Evolutionary conservation across 2,113 vertebrate genomes (phyloP), one percentile per base, ranked within the genome.

Genomic region (Nycticryphes semicollaris): DNA sequence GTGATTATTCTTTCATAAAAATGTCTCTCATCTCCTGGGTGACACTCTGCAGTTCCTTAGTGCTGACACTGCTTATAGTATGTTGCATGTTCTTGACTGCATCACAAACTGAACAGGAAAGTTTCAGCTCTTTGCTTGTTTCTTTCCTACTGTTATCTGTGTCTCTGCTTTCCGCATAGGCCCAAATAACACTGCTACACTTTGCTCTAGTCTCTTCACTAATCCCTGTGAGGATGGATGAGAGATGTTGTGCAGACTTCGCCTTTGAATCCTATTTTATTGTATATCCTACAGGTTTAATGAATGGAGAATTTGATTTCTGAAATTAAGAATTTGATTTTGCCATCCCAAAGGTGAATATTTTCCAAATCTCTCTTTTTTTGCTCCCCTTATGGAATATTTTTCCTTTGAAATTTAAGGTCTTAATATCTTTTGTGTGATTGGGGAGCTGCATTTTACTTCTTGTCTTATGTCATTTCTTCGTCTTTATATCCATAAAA

Each of bases 241-340:
- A 74, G 15, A 48, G 10, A 28, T 37, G 9, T n/a, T 53, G 41
- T 75, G 35, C 37, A 54, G 23, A 37, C 12, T 60, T 84, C 51
- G 78, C 31, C 60, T 87, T 72, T 56, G 43, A 84, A 39, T 72
- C 19, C 8, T 48, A 4, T 60, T 41, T 14, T 73, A 1, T 64
- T 87, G 41, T 64, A 10, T 43, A 68, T 87, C 25, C 27, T 76
- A 19, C 27, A 73, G n/a, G 25, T 48, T 82, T 64, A 88, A 22
- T 68, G 48, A 90, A 68, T 18, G 21, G 33, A 86, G 35, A 57
- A 81, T 39, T 87, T 43, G 7, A 57, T 60, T 93, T 80, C 39
- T 80, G 60, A 88, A 81, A 35, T 35, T 14, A 72, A 31, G 47
- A 84, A 57, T 64, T 87, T 90, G 22, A 70, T 91, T 94, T 86